Evolutionary conservation across 2,888 invertebrate genomes (phyloP), one percentile per base, ranked within the genome.

Genomic region (Tholera decimalis): DNA sequence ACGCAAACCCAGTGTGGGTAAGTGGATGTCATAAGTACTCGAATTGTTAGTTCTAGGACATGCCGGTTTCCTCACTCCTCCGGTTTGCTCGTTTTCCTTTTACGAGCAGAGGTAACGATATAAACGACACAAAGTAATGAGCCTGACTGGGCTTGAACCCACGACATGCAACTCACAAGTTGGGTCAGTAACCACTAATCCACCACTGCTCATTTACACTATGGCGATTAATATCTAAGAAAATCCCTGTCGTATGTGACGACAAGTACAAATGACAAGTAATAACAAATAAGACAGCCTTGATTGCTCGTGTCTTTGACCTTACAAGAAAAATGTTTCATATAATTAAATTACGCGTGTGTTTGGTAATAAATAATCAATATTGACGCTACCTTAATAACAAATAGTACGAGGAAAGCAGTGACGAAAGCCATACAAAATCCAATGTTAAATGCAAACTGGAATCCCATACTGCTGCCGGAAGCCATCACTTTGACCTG

Each of bases 381-480:
- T 66, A 73, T 49, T 28, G 39, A 44, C 35, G 33, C 44, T 79
- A 95, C 95, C 90, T 95, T 95, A 49, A 93, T 89, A 9, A 91
- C 92, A 79, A 97, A 97, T n/a, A 97, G 88, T 3, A 97, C 95
- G 65, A 96, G 96, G 78, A 97, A 97, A 0, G 97, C 93, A 1
- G 97, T 96, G 0, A 97, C 97, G 85, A 98, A 97, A 0, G 98
- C 97, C 96, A 98, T 96, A 84, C 98, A 97, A 89, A 98, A 98
- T 57, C 97, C 97, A 50, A 98, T 96, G 83, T 97, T 98, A 83
- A 97, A 97, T 9, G 97, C 97, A 78, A 96, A 95, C 84, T 96
- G 96, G 85, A 96, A 95, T 72, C 95, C 95, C 93, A 95, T 93
- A 77, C 92, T 95, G 80, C 93, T 92, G 9, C 95, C 95, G 4